phyloP scores from a whole-genome alignment of 2,113 vertebrate species.

The Semnornis frantzii region DNA sequence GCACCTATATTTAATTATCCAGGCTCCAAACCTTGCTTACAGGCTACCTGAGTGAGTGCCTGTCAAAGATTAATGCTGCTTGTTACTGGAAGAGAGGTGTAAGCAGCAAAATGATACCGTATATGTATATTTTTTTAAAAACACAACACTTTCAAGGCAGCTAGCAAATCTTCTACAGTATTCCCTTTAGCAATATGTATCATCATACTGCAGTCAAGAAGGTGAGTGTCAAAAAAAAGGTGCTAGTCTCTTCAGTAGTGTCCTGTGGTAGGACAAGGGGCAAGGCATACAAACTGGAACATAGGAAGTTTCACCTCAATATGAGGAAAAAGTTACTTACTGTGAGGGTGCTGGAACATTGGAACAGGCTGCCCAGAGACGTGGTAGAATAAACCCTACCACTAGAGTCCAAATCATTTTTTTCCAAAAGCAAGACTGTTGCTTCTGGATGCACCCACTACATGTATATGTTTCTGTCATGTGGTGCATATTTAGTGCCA shows the following conservation, averaged over 20 bases:
- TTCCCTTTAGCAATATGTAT: background rate
- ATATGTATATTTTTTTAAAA: too few species aligned
- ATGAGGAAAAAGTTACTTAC: too few species aligned
- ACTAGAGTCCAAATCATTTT: background rate
- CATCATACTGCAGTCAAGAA: background rate
- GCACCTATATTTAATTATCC: background rate
- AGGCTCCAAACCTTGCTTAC: background rate
- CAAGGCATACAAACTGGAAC: too few species aligned
- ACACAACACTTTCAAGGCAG: background rate
- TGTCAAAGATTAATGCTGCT: background rate
- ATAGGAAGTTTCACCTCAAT: too few species aligned
- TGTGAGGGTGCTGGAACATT: too few species aligned
- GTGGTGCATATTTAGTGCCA: background rate
- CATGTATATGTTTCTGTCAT: background rate
- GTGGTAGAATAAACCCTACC: background rate
- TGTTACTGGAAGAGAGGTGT: background rate
- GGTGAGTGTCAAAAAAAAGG: too few species aligned
- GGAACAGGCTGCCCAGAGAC: too few species aligned
- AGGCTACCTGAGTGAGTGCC: background rate
- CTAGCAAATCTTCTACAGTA: background rate
- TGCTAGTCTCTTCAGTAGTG: too few species aligned
- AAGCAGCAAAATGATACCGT: background rate
- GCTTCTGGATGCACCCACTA: background rate
- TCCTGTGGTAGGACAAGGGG: too few species aligned
- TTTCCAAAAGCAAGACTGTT: background rate